Base-by-base conservation (phyloP, 2,113 vertebrate genomes). In the Mola mola region DNA sequence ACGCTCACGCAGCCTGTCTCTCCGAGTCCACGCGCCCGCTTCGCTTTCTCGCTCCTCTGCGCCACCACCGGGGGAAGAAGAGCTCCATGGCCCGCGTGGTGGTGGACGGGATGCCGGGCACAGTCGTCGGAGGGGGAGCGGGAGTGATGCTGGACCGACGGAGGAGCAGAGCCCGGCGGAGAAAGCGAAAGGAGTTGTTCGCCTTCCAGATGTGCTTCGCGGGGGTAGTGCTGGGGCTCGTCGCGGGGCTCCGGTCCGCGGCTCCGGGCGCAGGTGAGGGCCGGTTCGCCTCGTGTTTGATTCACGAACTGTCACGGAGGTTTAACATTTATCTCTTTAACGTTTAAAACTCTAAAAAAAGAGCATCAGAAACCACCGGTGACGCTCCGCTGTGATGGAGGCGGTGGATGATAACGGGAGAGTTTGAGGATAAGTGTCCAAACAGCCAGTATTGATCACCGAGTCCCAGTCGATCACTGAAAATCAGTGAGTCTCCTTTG, bases 121-220 rank as follows among this genome's bases (percentile, higher is more conserved):
- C 74, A 12, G 49, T 40, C 43, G 66, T 1, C 4, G 79, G 59
- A 56, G 74, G 60, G 60, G 75, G 48, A 47, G 55, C 40, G 84
- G 75, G 55, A 42, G 47, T 44, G 85, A 78, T 87, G 87, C 77
- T 83, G 47, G 57, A 49, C 75, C 81, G 77, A 57, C 69, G 72
- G 60, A 82, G 61, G 79, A 78, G 79, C 81, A 84, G 75, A 77
- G 71, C 58, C 55, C 37, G 74, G 57, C 83, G 87, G 75, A 77
- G 77, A 61, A 87, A 87, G 77, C 79, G 87, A 68, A 84, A 84
- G 81, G 85, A 87, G 64, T 63, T 75, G 77, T 86, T 87, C 75
- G 77, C 19, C 16, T 3, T 84, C 58, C 87, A 87, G 87, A 79
- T 89, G 81, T 86, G 85, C 75, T 84, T 86, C 3, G 67, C 65